A percentile compares a stretch with the other conserved stretches of the same genome.
Conservation (phyloP, 2,113 vertebrate genomes). For the Rhinopomastus cyanomelas region DNA sequence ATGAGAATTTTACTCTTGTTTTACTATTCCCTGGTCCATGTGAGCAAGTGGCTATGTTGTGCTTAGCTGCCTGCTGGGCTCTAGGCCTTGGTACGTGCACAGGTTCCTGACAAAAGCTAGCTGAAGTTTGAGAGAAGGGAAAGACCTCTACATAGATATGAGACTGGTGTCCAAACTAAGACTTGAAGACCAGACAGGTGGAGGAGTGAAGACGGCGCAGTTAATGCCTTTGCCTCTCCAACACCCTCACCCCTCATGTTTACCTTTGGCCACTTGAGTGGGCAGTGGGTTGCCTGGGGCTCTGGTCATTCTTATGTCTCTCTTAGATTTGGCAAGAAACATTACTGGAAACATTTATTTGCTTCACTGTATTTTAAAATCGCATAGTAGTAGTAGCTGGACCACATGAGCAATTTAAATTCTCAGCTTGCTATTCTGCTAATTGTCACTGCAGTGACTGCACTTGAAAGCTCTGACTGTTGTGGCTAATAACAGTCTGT, state of each 20-base stretch:
- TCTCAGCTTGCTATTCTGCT: background rate
- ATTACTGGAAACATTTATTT: background rate
- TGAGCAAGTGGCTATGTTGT: background rate
- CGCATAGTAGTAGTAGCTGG: background rate
- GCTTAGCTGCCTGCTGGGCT: too few species aligned
- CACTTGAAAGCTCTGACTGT: background rate
- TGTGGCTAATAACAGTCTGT: too few species aligned
- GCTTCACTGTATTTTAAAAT: background rate
- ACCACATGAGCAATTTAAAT: background rate
- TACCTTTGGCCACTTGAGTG: background rate
- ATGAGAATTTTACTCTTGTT: background rate
- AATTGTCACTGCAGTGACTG: background rate
- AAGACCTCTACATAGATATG: background rate
- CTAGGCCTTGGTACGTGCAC: background rate
- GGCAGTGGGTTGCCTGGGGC: rapidly evolving
- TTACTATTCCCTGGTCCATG: background rate
- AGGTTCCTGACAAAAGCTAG: background rate
- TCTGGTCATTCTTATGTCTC: background rate
- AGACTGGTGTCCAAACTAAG: background rate
- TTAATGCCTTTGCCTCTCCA: background rate
- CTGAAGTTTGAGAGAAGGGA: background rate
- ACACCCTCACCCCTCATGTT: rapidly evolving
- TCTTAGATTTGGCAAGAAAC: background rate
- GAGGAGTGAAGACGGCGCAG: background rate
- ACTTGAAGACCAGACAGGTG: background rate